Evolutionary conservation across 2,888 invertebrate species (phyloP).

Genomic region (Rhamphomyia laevipes): DNA sequence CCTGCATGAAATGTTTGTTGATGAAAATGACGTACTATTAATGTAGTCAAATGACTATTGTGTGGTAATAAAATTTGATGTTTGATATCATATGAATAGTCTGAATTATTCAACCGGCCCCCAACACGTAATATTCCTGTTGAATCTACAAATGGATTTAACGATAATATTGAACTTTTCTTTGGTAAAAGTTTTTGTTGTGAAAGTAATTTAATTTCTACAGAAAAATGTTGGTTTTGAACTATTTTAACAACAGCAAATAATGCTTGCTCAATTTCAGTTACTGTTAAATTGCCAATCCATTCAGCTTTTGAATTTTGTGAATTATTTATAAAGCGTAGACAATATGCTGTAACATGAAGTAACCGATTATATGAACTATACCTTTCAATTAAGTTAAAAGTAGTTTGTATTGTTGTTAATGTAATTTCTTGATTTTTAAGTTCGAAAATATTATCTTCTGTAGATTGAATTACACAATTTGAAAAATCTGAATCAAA

Average conservation of each 20-base stretch:
- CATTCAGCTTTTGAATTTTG: neutral
- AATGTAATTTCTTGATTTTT: constrained; percentile 2
- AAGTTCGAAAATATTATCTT: neutral
- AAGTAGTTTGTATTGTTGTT: neutral
- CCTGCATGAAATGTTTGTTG: constrained; percentile 6
- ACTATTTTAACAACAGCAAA: neutral
- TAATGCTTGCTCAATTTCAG: neutral
- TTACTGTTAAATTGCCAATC: neutral
- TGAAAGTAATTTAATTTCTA: neutral
- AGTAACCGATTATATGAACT: neutral
- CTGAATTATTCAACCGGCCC: constrained; percentile 5
- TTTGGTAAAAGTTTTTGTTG: neutral
- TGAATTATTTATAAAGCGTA: neutral
- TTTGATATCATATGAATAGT: neutral
- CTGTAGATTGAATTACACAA: neutral
- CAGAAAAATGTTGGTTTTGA: neutral
- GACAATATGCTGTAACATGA: neutral
- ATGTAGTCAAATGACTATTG: constrained; percentile 1
- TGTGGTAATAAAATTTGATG: neutral
- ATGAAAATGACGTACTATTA: neutral
- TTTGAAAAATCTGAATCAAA: neutral
- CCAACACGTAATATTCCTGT: constrained; percentile 8
- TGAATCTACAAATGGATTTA: constrained; percentile 8
- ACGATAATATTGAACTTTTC: neutral
- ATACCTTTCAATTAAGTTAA: neutral